A percentile compares a stretch with the other conserved stretches of the same genome.
phyloP scores from a whole-genome alignment of 2,113 vertebrate genomes.

The Phylloscopus trochiloides region DNA sequence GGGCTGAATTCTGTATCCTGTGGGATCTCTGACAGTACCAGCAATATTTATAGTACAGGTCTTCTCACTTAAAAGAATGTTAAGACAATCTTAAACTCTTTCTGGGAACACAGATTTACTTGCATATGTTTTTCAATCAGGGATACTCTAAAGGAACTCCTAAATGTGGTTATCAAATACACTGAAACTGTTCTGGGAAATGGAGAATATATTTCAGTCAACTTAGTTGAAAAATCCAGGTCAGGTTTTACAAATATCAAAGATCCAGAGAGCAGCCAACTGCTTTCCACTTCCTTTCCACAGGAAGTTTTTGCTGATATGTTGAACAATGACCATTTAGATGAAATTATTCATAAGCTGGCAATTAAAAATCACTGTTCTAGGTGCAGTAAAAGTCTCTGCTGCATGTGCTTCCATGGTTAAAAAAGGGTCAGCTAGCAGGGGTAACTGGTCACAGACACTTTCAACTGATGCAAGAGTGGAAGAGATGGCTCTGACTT shows the following conservation, averaged over 20 bases:
- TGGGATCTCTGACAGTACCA: neutral
- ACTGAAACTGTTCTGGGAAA: neutral
- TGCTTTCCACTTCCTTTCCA: neutral
- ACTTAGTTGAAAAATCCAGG: neutral
- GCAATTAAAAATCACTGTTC: neutral
- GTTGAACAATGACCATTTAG: neutral
- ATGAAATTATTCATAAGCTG: neutral
- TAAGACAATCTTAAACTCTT: neutral
- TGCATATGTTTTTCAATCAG: neutral
- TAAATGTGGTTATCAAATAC: neutral
- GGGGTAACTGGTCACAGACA: neutral
- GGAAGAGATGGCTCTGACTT: neutral
- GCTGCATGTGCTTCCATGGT: neutral
- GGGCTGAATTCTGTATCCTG: neutral
- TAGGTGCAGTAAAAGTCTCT: neutral
- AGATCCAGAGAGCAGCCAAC: neutral
- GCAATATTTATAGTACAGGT: neutral
- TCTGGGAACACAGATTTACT: neutral
- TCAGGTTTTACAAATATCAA: neutral
- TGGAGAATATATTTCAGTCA: neutral
- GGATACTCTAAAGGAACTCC: neutral
- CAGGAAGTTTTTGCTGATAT: neutral
- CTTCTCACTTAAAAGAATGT: neutral
- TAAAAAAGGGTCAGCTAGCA: neutral
- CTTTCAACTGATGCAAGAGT: neutral